Conservation (phyloP, 2,888 invertebrate genomes). For the Habroteleia sp. region DNA sequence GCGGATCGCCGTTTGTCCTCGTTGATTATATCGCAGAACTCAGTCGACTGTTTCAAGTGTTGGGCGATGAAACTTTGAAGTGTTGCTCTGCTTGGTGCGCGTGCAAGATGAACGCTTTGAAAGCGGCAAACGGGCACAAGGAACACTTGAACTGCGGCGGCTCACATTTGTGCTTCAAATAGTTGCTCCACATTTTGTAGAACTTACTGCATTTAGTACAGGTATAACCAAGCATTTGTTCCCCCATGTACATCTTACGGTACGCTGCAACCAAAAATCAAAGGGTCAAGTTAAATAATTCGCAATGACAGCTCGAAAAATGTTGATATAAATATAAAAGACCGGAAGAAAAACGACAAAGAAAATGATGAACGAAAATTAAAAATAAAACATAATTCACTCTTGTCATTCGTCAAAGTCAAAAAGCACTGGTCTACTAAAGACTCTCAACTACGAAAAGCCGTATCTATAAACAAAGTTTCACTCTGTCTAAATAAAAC, state of each 20-base stretch:
- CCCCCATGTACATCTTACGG: constrained; percentile 80
- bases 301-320: not conserved
- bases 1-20: constrained; percentile 10
- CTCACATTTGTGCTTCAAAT: constrained; percentile 80
- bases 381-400: constrained; percentile 8
- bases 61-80: constrained; percentile 78
- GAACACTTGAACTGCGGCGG: constrained; percentile 80
- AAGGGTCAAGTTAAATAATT: constrained; percentile 26
- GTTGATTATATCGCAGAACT: constrained; percentile 11
- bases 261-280: constrained; percentile 78
- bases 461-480: constrained; percentile 21
- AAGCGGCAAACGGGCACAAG: constrained; percentile 79
- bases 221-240: constrained; percentile 80
- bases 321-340: constrained; percentile 1
- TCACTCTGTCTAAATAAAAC: constrained; percentile 18
- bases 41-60: constrained; percentile 68
- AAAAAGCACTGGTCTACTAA: constrained; percentile 39
- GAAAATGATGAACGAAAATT: constrained; percentile 1
- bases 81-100: constrained; percentile 80
- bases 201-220: constrained; percentile 81
- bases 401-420: constrained; percentile 27
- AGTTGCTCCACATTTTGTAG: constrained; percentile 82
- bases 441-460: constrained; percentile 37
- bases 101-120: constrained; percentile 80
- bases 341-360: constrained; percentile 9